A percentile compares a stretch with the other conserved stretches of the same genome.
phyloP scores from a whole-genome alignment of 2,113 vertebrate genomes.

The Protomyctophum bolini region DNA sequence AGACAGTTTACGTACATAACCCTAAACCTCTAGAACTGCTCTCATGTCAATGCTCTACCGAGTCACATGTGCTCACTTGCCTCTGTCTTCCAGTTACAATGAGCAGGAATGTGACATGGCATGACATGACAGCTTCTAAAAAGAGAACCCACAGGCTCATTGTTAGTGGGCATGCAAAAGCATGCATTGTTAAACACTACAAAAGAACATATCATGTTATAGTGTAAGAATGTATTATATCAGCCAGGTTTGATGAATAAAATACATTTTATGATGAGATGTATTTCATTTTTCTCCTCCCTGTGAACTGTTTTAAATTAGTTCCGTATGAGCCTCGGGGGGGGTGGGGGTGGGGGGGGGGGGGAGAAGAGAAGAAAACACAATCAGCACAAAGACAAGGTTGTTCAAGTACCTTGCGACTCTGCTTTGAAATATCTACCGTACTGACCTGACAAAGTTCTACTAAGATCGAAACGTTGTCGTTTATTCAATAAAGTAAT shows the following conservation, averaged over 20 bases:
- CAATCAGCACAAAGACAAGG: no score
- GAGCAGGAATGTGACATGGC: neutral
- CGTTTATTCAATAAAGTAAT: no score
- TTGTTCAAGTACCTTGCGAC: neutral
- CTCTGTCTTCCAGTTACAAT: constrained; percentile 1
- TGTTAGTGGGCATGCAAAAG: neutral
- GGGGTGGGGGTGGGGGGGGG: no score
- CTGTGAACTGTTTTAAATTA: neutral
- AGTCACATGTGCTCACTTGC: constrained; percentile 14
- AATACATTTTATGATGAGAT: neutral
- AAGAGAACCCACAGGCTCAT: neutral
- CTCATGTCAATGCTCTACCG: neutral
- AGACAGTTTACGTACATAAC: no score
- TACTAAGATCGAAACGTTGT: no score
- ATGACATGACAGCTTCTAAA: neutral
- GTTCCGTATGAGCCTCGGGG: no score
- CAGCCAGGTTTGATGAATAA: neutral
- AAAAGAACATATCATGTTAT: neutral
- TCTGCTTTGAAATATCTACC: neutral
- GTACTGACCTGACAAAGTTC: no score
- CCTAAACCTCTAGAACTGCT: neutral
- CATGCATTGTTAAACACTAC: neutral
- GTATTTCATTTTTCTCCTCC: no score
- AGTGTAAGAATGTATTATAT: neutral
- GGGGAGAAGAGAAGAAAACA: no score